phyloP scores from a whole-genome alignment of 2,888 invertebrate genomes.

The Falcaria lacertinaria region DNA sequence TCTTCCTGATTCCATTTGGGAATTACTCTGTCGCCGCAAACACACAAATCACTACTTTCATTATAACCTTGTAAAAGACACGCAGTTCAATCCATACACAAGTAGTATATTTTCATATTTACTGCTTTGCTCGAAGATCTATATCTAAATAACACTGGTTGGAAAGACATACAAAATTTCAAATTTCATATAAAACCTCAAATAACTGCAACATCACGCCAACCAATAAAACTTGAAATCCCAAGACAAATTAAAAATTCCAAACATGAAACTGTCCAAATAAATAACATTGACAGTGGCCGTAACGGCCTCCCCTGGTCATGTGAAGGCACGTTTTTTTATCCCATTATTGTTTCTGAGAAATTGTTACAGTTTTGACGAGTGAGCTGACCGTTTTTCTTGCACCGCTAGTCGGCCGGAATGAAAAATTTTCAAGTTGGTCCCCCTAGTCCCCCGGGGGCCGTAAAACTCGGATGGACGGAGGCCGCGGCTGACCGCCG shows the following conservation, averaged over 20 bases:
- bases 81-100: neutral
- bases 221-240: conserved; percentile 73
- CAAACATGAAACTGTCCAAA: conserved; percentile 62
- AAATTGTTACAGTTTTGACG: conserved; percentile 79
- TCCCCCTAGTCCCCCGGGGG: conserved; percentile 71
- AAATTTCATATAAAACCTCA: conserved; percentile 10
- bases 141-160: too few relatives aligned
- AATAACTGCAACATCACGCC: conserved; percentile 40
- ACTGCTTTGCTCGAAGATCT: too few relatives aligned
- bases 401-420: conserved; percentile 60
- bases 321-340: conserved; percentile 56
- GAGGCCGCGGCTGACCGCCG: conserved; percentile 61
- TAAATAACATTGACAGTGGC: conserved; percentile 77
- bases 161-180: too few relatives aligned
- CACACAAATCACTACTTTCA: conserved; percentile 75
- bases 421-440: conserved; percentile 79
- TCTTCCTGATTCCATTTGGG: conserved; percentile 78
- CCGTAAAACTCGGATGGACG: conserved; percentile 72
- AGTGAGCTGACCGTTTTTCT: conserved; percentile 77
- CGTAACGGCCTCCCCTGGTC: conserved; percentile 68
- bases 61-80: conserved; percentile 32
- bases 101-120: neutral
- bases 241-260: conserved; percentile 75
- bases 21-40: conserved; percentile 70
- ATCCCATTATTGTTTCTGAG: conserved; percentile 78